Percentiles rank a stretch among this genome's conserved stretches.
These are phyloP conservation scores for Corythoichthys intestinalis DNA, from an alignment of 2,113 vertebrate genomes.

Conservation along the genomic window DNA sequence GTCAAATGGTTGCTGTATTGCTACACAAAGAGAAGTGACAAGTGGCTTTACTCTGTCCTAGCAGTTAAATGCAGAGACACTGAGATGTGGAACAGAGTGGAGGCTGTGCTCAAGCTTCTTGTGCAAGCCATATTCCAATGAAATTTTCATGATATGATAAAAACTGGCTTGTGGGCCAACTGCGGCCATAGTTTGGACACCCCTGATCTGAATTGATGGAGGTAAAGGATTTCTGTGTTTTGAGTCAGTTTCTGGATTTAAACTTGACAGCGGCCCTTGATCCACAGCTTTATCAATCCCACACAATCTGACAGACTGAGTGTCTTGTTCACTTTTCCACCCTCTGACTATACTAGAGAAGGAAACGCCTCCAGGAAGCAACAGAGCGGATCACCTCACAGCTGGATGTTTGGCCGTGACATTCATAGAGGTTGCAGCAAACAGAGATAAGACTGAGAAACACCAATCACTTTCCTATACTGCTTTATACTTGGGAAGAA, in stretches of 20 bases:
- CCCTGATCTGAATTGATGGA: constrained; percentile 6
- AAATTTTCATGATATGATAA: too few relatives aligned
- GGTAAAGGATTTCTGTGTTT: constrained; percentile 23
- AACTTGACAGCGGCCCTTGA: constrained; percentile 18
- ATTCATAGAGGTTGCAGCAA: constrained; percentile 38
- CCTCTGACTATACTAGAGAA: constrained; percentile 29
- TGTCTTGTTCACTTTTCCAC: constrained; percentile 35
- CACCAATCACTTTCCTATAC: background rate
- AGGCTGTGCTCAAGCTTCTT: too few relatives aligned
- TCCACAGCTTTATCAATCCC: constrained; percentile 14
- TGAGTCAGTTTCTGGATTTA: constrained; percentile 3
- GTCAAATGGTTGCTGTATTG: too few relatives aligned
- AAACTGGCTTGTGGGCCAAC: too few relatives aligned
- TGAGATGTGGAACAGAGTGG: too few relatives aligned
- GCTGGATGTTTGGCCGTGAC: constrained; percentile 47
- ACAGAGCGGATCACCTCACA: constrained; percentile 40
- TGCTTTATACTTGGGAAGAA: background rate
- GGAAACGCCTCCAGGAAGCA: constrained; percentile 28
- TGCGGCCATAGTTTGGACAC: too few relatives aligned
- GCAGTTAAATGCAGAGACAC: too few relatives aligned
- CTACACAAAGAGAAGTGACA: too few relatives aligned
- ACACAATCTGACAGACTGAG: constrained; percentile 24
- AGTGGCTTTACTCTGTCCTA: too few relatives aligned
- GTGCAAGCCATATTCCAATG: too few relatives aligned
- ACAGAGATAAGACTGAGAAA: constrained; percentile 17